These are phyloP conservation scores for Cyclophora albipunctata DNA, from an alignment of 2,888 invertebrate genomes.

Conservation along the genomic window DNA sequence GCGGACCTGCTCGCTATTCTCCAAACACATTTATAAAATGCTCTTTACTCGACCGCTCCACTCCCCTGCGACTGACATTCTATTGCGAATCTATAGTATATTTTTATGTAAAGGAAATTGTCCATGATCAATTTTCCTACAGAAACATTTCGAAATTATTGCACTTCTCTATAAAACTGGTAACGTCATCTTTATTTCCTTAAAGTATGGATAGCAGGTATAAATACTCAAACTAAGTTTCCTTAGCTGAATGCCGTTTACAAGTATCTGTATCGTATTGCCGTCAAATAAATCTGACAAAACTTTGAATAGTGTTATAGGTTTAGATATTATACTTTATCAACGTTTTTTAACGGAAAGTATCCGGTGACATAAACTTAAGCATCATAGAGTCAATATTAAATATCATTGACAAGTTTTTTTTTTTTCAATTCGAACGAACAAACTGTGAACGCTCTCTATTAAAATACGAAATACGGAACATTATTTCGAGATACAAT, in stretches of 20 bases:
- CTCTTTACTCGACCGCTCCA: conserved; percentile 62
- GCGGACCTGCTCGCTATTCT: conserved; percentile 48
- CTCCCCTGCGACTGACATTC: conserved; percentile 67
- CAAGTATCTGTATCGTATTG: conserved; percentile 18
- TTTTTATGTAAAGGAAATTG: conserved; percentile 56
- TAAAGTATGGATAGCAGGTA: conserved; percentile 11
- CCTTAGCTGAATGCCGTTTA: conserved; percentile 8
- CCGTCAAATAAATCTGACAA: conserved; percentile 18
- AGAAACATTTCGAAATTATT: too few species aligned
- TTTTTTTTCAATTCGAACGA: not conserved
- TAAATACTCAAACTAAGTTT: conserved; percentile 7
- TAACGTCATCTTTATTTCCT: conserved; percentile 24
- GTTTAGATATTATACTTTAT: conserved; percentile 19
- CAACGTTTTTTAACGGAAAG: conserved; percentile 11
- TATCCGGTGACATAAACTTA: conserved; percentile 8
- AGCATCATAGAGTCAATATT: conserved; percentile 2
- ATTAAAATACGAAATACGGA: too few species aligned
- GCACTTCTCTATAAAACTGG: conserved; percentile 23
- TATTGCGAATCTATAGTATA: conserved; percentile 67
- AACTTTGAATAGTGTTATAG: conserved; percentile 16
- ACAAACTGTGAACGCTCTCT: too few species aligned
- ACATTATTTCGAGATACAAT: conserved; percentile 5
- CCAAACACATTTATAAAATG: conserved; percentile 73
- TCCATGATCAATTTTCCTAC: conserved; percentile 39
- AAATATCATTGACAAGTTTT: conserved; percentile 2